These are phyloP conservation scores for Chionomys nivalis DNA, from an alignment of 2,113 vertebrate genomes.

Conservation along the genomic window DNA sequence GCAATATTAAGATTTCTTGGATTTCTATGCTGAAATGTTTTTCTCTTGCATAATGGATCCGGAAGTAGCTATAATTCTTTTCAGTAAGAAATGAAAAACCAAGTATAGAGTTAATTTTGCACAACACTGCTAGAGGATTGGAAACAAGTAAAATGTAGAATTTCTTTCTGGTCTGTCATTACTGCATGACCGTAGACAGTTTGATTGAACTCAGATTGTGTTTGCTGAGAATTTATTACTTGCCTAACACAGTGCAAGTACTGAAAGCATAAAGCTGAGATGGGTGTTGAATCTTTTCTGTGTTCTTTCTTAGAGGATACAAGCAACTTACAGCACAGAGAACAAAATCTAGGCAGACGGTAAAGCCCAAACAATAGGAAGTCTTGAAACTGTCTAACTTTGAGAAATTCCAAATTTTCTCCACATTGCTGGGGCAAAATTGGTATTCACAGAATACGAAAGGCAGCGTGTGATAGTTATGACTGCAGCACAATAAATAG, in stretches of 20 bases:
- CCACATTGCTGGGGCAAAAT: neutral
- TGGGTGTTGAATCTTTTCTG: neutral
- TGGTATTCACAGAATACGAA: neutral
- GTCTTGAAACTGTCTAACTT: neutral
- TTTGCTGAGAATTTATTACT: neutral
- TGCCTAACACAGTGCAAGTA: neutral
- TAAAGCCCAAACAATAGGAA: neutral
- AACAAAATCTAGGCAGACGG: neutral
- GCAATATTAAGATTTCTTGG: neutral
- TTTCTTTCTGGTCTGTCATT: neutral
- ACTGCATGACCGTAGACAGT: neutral
- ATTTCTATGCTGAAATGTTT: conserved; percentile 13
- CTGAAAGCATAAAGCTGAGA: neutral
- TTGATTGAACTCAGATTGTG: conserved; percentile 24
- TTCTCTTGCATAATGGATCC: neutral
- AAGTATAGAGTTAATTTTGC: neutral
- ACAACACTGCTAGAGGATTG: neutral
- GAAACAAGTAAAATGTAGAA: neutral
- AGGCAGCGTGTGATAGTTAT: neutral
- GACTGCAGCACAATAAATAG: neutral
- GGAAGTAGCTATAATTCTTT: conserved; percentile 13
- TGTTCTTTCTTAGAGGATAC: neutral
- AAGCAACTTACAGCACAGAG: neutral
- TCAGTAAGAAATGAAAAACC: conserved; percentile 3
- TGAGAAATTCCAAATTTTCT: neutral